Evolutionary conservation across 2,113 vertebrate genomes (phyloP).

Genomic region (Sorex araneus): DNA sequence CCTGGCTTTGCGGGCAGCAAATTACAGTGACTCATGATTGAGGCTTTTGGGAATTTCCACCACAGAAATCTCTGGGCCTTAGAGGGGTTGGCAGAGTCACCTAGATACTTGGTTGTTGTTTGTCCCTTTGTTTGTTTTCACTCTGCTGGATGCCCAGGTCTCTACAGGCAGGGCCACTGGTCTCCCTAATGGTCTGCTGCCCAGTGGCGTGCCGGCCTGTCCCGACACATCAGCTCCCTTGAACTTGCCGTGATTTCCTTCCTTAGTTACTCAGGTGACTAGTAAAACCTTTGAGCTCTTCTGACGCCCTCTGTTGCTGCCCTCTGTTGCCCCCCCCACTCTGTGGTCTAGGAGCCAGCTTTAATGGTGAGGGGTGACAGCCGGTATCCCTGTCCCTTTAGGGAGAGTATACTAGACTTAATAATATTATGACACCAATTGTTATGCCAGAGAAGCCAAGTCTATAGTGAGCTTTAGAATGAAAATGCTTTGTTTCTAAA

Average conservation of each 20-base stretch:
- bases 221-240: background rate
- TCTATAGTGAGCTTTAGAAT: slow-evolving; percentile 33
- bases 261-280: background rate
- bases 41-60: slow-evolving; percentile 59
- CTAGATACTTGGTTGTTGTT: background rate
- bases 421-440: background rate
- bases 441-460: background rate
- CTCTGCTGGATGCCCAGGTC: too few relatives aligned
- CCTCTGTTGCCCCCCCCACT: background rate
- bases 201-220: background rate
- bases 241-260: background rate
- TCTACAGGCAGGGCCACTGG: too few relatives aligned
- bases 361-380: background rate
- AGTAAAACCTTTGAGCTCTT: background rate
- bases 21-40: slow-evolving; percentile 35
- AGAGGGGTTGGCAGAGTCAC: background rate
- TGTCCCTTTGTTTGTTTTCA: too few relatives aligned
- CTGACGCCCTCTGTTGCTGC: background rate
- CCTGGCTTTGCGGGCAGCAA: background rate
- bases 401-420: background rate
- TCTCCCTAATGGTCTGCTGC: too few relatives aligned
- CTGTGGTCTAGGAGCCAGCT: background rate
- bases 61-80: slow-evolving; percentile 37
- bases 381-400: background rate
- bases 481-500: slow-evolving; percentile 28